These are phyloP conservation scores for Ametastegia equiseti DNA, from an alignment of 2,888 invertebrate genomes.

Conservation along the genomic window DNA sequence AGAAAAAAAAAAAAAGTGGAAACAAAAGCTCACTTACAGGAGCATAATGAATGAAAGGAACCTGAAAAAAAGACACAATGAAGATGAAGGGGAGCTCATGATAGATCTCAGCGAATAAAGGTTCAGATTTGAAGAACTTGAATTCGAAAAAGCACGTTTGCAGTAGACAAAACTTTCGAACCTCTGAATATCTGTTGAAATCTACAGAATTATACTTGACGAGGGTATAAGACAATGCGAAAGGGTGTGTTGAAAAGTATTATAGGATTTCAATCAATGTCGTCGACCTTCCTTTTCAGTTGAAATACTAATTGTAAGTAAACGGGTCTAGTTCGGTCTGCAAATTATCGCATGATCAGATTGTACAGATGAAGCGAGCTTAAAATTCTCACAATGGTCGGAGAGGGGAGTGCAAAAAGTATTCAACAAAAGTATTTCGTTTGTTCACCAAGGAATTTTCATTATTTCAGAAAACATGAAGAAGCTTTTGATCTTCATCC, in stretches of 20 bases:
- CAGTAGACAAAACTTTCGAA: too few species aligned
- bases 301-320: not conserved
- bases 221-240: not conserved
- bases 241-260: not conserved
- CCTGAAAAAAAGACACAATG: not conserved
- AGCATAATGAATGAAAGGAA: not conserved
- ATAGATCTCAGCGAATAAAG: not conserved
- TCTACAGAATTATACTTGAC: not conserved
- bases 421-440: conserved; percentile 12
- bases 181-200: not conserved
- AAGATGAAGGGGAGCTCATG: not conserved
- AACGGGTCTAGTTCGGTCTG: not conserved
- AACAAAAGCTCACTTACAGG: not conserved
- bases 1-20: not conserved
- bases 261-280: not conserved
- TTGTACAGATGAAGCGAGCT: not conserved
- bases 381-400: too few species aligned
- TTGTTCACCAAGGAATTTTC: conserved; percentile 20
- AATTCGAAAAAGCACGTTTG: too few species aligned
- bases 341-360: not conserved
- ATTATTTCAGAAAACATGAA: conserved; percentile 39
- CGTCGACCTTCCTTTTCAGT: not conserved
- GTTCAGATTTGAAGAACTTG: not conserved
- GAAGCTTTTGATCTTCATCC: conserved; percentile 44
- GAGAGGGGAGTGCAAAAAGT: not conserved